phyloP scores from a whole-genome alignment of 2,888 invertebrate genomes.

The Drosophila paramelanica region DNA sequence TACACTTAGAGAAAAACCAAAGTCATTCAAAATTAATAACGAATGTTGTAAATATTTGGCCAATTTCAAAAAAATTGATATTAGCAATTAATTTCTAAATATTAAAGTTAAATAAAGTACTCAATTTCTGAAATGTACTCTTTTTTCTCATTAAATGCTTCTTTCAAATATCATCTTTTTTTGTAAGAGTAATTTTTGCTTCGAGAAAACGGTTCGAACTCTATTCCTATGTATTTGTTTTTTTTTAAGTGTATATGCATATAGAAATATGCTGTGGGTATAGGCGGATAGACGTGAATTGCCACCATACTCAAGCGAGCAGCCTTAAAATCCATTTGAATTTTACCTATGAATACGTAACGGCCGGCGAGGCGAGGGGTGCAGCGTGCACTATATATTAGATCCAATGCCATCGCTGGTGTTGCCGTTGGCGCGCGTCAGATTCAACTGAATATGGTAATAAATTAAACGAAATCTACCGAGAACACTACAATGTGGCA shows the following conservation, averaged over 20 bases:
- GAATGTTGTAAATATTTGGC: too few species aligned
- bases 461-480: conserved; percentile 79
- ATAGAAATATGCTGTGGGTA: conserved; percentile 22
- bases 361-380: conserved; percentile 9
- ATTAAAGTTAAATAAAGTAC: too few species aligned
- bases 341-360: conserved; percentile 41
- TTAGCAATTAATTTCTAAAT: too few species aligned
- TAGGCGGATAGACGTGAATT: conserved; percentile 20
- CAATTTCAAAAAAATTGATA: too few species aligned
- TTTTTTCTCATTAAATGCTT: too few species aligned
- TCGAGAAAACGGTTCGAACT: too few species aligned
- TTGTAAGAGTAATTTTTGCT: too few species aligned
- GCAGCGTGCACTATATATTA: conserved; percentile 24
- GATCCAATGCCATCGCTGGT: conserved; percentile 64
- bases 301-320: conserved; percentile 12
- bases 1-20: background rate
- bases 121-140: too few species aligned
- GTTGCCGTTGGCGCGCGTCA: conserved; percentile 75
- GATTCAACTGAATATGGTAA: conserved; percentile 80
- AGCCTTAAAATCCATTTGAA: conserved; percentile 63
- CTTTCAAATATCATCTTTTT: too few species aligned
- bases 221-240: background rate
- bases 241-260: conserved; percentile 2
- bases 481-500: conserved; percentile 28
- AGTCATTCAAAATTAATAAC: too few species aligned